Conservation (phyloP, 2,113 vertebrate species). For the Shinisaurus crocodilurus region DNA sequence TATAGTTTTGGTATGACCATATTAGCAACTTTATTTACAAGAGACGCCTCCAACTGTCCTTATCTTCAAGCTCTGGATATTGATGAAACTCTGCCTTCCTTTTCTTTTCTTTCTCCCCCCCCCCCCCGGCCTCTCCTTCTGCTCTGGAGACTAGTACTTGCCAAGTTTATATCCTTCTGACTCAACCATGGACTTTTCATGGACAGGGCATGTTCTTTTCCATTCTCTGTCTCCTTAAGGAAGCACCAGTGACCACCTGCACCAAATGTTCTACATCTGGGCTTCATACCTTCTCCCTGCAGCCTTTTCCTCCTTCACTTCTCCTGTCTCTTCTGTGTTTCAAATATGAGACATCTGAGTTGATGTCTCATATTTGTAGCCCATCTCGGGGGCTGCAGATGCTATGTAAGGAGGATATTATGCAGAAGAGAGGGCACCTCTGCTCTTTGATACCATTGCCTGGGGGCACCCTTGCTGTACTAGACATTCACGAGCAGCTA, state of each 20-base stretch:
- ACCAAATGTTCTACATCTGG: neutral
- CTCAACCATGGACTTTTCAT: too few relatives aligned
- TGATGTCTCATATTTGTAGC: neutral
- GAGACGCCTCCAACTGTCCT: too few relatives aligned
- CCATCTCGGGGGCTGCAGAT: neutral
- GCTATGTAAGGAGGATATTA: neutral
- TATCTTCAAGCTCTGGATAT: too few relatives aligned
- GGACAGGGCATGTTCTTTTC: too few relatives aligned
- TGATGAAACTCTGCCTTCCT: too few relatives aligned
- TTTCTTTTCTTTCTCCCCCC: too few relatives aligned
- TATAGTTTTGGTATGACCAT: too few relatives aligned
- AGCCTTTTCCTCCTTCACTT: neutral
- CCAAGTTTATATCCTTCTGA: too few relatives aligned
- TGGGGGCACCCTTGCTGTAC: neutral
- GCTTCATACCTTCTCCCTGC: neutral
- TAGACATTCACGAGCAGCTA: neutral
- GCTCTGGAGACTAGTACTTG: too few relatives aligned
- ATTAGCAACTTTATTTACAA: too few relatives aligned
- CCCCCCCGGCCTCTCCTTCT: too few relatives aligned
- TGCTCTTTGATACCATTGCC: neutral
- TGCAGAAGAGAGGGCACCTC: neutral
- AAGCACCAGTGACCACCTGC: neutral
- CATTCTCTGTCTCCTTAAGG: neutral
- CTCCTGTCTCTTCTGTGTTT: neutral
- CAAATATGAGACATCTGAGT: too few relatives aligned